Evolutionary conservation across 1,140 invertebrate species (phyloP).

Genomic region (Lasioglossum albipes): DNA sequence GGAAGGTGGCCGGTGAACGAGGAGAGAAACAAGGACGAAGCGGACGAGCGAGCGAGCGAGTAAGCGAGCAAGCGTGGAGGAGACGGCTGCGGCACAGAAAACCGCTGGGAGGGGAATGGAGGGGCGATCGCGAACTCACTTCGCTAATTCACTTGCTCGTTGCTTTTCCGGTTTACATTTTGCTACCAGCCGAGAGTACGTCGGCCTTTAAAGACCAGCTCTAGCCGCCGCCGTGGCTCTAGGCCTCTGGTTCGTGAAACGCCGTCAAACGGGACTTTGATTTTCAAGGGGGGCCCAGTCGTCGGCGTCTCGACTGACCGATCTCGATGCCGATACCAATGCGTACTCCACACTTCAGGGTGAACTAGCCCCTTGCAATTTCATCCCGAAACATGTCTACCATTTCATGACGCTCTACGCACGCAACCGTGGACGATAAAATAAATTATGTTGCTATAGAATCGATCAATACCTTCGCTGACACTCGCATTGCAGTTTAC

Average conservation of each 20-base stretch:
- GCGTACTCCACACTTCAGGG: too few species aligned
- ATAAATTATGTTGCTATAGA: too few species aligned
- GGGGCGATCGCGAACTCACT: slow-evolving; percentile 67
- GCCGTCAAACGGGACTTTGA: slow-evolving; percentile 58
- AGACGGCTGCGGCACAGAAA: slow-evolving; percentile 29
- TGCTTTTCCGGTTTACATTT: slow-evolving; percentile 76
- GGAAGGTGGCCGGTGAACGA: slow-evolving; percentile 60
- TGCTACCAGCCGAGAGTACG: slow-evolving; percentile 59
- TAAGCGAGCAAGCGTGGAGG: slow-evolving; percentile 21
- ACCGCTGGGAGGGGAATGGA: slow-evolving; percentile 17
- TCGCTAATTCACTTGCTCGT: slow-evolving; percentile 75
- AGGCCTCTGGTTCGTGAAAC: neutral
- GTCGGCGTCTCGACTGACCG: too few species aligned
- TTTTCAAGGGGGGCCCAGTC: slow-evolving; percentile 35
- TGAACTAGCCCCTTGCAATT: too few species aligned
- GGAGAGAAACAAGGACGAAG: slow-evolving; percentile 60
- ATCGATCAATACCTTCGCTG: too few species aligned
- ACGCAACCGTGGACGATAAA: too few species aligned
- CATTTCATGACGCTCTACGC: too few species aligned
- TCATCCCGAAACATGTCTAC: too few species aligned
- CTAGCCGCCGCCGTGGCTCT: slow-evolving; percentile 2
- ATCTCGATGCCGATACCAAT: too few species aligned
- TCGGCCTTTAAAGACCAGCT: slow-evolving; percentile 63
- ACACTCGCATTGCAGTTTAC: too few species aligned
- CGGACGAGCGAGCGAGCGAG: too few species aligned